phyloP scores from a whole-genome alignment of 2,113 vertebrate species.

The Plecturocebus donacophilus region DNA sequence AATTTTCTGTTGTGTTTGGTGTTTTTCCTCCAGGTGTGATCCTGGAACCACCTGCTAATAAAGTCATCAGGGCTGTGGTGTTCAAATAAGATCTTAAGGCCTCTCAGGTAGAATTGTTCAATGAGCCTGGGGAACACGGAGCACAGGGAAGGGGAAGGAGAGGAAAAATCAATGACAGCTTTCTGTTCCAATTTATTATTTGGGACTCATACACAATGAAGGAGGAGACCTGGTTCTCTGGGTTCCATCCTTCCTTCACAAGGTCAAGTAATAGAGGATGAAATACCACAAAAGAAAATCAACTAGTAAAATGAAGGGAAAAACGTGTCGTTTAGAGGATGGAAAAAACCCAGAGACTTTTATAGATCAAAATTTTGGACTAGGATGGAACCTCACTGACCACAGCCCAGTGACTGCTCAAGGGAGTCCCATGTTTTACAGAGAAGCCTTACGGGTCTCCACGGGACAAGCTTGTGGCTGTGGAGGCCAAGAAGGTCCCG shows the following conservation, averaged over 20 bases:
- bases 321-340: neutral
- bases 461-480: accelerated
- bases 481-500: accelerated
- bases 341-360: neutral
- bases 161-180: neutral
- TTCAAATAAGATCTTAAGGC: neutral
- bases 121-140: neutral
- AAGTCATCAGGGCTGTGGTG: neutral
- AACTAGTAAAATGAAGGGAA: neutral
- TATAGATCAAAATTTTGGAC: neutral
- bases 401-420: neutral
- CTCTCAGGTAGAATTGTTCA: neutral
- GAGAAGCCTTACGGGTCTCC: no score
- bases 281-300: neutral
- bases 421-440: neutral
- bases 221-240: neutral
- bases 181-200: accelerated
- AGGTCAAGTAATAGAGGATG: neutral
- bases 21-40: neutral
- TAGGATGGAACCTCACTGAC: neutral
- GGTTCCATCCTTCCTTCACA: neutral
- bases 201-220: neutral
- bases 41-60: neutral
- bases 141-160: accelerated
- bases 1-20: neutral